Conservation (phyloP, 37 sponge, comb jelly and placozoan genomes). For the Agelas oroides region DNA sequence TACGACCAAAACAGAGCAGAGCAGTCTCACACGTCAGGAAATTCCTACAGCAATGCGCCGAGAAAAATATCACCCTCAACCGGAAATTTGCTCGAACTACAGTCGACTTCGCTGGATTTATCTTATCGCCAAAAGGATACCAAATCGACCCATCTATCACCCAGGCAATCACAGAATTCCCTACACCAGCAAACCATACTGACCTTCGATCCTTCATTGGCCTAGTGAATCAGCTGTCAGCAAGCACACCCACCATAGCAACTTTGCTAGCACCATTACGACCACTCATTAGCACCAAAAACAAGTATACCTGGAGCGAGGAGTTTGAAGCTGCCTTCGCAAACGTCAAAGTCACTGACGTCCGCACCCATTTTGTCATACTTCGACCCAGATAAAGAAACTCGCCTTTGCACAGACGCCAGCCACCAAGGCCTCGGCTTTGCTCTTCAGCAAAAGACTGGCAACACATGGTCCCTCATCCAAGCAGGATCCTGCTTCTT, state of each 20-base stretch:
- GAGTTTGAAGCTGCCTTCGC: slow-evolving; percentile 24
- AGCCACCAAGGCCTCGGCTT: slow-evolving; percentile 41
- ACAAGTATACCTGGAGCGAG: slow-evolving; percentile 40
- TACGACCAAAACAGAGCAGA: slow-evolving; percentile 14
- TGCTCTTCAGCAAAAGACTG: slow-evolving; percentile 19
- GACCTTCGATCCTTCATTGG: slow-evolving; percentile 56
- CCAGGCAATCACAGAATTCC: slow-evolving; percentile 41
- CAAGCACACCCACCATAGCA: slow-evolving; percentile 2
- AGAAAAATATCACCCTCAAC: slow-evolving; percentile 52
- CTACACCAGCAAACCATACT: slow-evolving; percentile 41
- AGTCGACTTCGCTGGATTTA: slow-evolving; percentile 36
- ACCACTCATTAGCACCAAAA: slow-evolving; percentile 35
- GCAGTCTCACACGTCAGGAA: slow-evolving; percentile 28
- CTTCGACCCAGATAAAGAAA: slow-evolving; percentile 40
- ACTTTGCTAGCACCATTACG: slow-evolving; percentile 33
- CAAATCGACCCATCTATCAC: slow-evolving; percentile 29
- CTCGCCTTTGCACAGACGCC: slow-evolving; percentile 54
- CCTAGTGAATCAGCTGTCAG: slow-evolving; percentile 51
- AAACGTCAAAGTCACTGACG: slow-evolving; percentile 1
- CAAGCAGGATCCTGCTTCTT: slow-evolving; percentile 55
- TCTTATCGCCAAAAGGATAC: slow-evolving; percentile 16
- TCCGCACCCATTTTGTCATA: slow-evolving; percentile 31
- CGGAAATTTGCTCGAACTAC: slow-evolving; percentile 10
- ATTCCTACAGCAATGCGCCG: slow-evolving; percentile 33
- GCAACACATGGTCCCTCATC: slow-evolving; percentile 1